Percentiles rank a stretch among this genome's conserved stretches.
Evolutionary conservation across 2,113 vertebrate genomes (phyloP).

Genomic region (Embiotoca jacksoni): DNA sequence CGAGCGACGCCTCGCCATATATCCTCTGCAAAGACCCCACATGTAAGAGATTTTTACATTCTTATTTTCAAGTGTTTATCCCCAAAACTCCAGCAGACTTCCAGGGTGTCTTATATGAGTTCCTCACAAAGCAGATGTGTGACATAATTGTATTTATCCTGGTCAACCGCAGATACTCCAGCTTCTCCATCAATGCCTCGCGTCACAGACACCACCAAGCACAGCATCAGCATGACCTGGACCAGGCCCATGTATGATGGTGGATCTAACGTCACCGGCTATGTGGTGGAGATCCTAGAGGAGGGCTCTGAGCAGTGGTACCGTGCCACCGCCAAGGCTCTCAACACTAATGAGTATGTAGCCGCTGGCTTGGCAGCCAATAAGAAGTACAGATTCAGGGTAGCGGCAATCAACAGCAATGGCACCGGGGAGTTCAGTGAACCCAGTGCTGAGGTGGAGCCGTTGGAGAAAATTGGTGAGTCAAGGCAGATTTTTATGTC

Average conservation of each 20-base stretch:
- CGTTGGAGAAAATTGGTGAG: slow-evolving; percentile 94
- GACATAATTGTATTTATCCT: not conserved
- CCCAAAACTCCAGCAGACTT: not conserved
- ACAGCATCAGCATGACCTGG: slow-evolving; percentile 96
- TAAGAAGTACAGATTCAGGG: slow-evolving; percentile 95
- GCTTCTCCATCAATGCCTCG: slow-evolving; percentile 94
- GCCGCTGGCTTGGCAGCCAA: slow-evolving; percentile 88
- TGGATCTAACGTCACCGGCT: slow-evolving; percentile 92
- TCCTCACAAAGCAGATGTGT: not conserved
- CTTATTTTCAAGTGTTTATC: not conserved
- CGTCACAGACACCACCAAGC: slow-evolving; percentile 94
- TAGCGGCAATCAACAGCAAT: slow-evolving; percentile 92
- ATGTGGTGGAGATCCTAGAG: slow-evolving; percentile 96
- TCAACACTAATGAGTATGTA: slow-evolving; percentile 90
- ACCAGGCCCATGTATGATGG: slow-evolving; percentile 96
- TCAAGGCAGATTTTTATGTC: not conserved
- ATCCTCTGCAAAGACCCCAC: slow-evolving; percentile 95
- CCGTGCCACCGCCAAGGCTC: slow-evolving; percentile 87
- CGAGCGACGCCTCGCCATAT: slow-evolving; percentile 94
- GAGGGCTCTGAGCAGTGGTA: slow-evolving; percentile 94
- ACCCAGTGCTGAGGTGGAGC: slow-evolving; percentile 89
- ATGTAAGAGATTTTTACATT: slow-evolving; percentile 85
- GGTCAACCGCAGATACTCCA: slow-evolving; percentile 88
- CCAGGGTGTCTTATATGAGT: not conserved
- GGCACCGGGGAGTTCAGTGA: slow-evolving; percentile 96